A percentile compares a stretch with the other conserved stretches of the same genome.
Evolutionary conservation across 2,888 invertebrate species (phyloP).

Genomic region (Nomada hirtipes): DNA sequence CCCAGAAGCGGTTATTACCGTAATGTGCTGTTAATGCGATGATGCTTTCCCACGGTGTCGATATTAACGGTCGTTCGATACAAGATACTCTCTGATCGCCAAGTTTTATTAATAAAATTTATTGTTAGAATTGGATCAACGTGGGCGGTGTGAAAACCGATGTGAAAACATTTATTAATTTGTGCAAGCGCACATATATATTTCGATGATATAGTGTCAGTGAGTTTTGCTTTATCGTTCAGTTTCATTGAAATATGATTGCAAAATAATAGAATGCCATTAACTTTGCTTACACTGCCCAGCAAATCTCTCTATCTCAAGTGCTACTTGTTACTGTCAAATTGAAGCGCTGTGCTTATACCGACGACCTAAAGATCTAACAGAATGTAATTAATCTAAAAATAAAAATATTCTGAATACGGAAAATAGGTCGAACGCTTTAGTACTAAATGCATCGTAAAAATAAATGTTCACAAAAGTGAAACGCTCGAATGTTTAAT

Average conservation of each 20-base stretch:
- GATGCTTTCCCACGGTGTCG: constrained; percentile 50
- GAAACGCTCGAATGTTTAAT: constrained; percentile 6
- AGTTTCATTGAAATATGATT: no score
- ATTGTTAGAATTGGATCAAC: background rate
- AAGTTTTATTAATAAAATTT: no score
- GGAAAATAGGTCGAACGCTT: constrained; percentile 7
- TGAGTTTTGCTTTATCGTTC: no score
- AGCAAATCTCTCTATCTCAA: no score
- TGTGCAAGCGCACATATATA: background rate
- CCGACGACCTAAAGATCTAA: background rate
- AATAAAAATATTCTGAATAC: background rate
- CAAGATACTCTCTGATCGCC: background rate
- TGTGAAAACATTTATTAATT: background rate
- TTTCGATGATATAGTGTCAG: background rate
- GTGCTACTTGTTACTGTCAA: no score
- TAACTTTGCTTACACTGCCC: no score
- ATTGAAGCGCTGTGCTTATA: no score
- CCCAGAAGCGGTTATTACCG: constrained; percentile 53
- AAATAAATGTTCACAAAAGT: constrained; percentile 12
- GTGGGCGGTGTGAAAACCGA: background rate
- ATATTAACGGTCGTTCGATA: constrained; percentile 10
- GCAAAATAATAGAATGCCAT: no score
- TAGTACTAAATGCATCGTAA: background rate
- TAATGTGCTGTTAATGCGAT: constrained; percentile 47
- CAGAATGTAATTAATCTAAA: background rate